Evolutionary conservation across 37 sponge, comb jelly and placozoan species (phyloP).

Genomic region (Theonella swinhoei): DNA sequence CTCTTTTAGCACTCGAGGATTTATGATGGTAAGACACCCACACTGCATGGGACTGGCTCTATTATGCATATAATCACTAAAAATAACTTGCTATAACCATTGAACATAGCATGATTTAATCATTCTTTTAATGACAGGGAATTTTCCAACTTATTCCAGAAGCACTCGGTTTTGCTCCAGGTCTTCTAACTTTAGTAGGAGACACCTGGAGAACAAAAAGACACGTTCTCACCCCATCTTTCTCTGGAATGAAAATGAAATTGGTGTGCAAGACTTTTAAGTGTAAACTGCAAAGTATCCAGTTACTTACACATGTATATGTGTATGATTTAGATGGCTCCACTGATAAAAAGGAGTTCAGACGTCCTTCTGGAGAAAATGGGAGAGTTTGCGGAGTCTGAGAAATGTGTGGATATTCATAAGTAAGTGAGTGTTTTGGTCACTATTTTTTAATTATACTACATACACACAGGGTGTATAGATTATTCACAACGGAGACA

Average conservation of each 20-base stretch:
- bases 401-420: slow-evolving; percentile 52
- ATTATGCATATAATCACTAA: too few species aligned
- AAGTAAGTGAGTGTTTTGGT: slow-evolving; percentile 22
- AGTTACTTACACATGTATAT: too few species aligned
- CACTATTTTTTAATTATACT: background rate
- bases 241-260: slow-evolving; percentile 65
- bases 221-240: slow-evolving; percentile 63
- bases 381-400: slow-evolving; percentile 29
- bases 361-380: slow-evolving; percentile 32
- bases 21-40: background rate
- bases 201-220: slow-evolving; percentile 59
- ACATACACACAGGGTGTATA: slow-evolving; percentile 5
- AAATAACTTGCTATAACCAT: too few species aligned
- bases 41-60: background rate
- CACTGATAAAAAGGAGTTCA: slow-evolving; percentile 53
- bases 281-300: too few species aligned
- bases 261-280: slow-evolving; percentile 40
- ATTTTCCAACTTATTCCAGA: background rate
- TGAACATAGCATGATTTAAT: too few species aligned
- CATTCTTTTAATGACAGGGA: too few species aligned
- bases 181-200: slow-evolving; percentile 45
- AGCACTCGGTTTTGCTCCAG: background rate
- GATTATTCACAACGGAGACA: slow-evolving; percentile 59
- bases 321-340: slow-evolving; percentile 65
- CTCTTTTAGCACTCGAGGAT: slow-evolving; percentile 3